A percentile compares a stretch with the other conserved stretches of the same genome.
Conservation (phyloP, 2,113 vertebrate species). For the Potamarius usumacintae region DNA sequence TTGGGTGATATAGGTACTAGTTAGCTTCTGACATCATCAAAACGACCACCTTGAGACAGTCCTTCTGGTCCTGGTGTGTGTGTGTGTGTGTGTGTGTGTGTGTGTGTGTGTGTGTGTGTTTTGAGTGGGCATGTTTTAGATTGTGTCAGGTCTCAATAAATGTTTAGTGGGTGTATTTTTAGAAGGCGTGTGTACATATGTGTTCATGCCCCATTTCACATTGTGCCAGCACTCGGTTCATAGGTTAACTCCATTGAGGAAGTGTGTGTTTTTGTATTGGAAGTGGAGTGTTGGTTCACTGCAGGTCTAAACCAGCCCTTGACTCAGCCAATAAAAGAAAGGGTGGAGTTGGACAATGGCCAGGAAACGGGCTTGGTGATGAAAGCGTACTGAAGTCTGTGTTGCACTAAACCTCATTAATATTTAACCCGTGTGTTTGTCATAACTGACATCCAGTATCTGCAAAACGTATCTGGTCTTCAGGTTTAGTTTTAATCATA, state of each 20-base stretch:
- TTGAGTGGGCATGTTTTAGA: neutral
- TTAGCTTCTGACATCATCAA: conserved; percentile 35
- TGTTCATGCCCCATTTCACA: neutral
- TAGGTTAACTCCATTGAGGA: conserved; percentile 26
- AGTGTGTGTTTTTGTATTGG: neutral
- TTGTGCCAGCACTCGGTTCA: conserved; percentile 21
- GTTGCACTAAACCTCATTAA: conserved; percentile 54
- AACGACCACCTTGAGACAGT: conserved; percentile 33
- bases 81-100: conserved; percentile 10
- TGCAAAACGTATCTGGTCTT: neutral
- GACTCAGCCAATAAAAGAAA: conserved; percentile 58
- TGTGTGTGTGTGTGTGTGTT: neutral
- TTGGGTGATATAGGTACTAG: neutral
- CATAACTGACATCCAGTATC: neutral
- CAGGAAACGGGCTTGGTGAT: conserved; percentile 55
- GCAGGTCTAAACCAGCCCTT: conserved; percentile 34
- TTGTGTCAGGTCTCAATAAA: neutral
- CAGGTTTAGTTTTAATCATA: neutral
- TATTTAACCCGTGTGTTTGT: conserved; percentile 62
- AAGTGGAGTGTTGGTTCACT: conserved; percentile 1
- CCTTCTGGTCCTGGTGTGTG: conserved; percentile 36
- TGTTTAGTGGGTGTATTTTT: neutral
- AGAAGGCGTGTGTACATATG: neutral
- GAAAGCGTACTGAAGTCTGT: conserved; percentile 60
- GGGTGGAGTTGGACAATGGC: conserved; percentile 62